Evolutionary conservation across 1,140 invertebrate genomes (phyloP).

Genomic region (Scaptomyza montana): DNA sequence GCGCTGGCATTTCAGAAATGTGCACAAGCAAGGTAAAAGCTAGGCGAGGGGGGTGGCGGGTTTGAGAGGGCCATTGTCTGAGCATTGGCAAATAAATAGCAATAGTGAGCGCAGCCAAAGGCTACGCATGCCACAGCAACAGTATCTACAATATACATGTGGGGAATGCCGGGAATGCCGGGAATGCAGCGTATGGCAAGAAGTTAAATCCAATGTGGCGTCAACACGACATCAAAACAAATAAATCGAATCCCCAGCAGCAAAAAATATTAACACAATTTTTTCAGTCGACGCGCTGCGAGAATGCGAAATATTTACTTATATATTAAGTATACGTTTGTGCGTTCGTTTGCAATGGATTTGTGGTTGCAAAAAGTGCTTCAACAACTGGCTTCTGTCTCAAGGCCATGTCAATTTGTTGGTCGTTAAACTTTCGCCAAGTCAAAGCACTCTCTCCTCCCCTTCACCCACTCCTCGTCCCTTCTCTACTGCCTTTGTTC

Average conservation of each 20-base stretch:
- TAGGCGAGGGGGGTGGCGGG: not conserved
- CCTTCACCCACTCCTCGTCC: not conserved
- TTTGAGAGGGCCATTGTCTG: constrained; percentile 4
- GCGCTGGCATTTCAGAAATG: constrained; percentile 71
- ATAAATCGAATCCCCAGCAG: constrained; percentile 55
- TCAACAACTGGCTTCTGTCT: constrained; percentile 53
- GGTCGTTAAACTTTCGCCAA: constrained; percentile 65
- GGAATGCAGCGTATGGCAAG: constrained; percentile 65
- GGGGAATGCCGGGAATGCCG: constrained; percentile 69
- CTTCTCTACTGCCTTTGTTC: constrained; percentile 45
- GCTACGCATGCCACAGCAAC: constrained; percentile 56
- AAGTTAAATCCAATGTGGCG: constrained; percentile 46
- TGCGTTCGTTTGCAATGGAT: not conserved
- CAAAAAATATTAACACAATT: constrained; percentile 63
- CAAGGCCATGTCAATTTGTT: constrained; percentile 60
- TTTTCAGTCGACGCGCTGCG: not conserved
- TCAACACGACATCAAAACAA: constrained; percentile 30
- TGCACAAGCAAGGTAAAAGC: constrained; percentile 39
- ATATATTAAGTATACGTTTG: not conserved
- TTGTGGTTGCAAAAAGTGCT: not conserved
- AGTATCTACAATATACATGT: constrained; percentile 55
- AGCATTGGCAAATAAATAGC: constrained; percentile 33
- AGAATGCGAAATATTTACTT: not conserved
- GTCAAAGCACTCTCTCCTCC: not conserved
- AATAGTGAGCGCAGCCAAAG: constrained; percentile 19